phyloP scores from a whole-genome alignment of 2,113 vertebrate species.

The Albula goreensis region DNA sequence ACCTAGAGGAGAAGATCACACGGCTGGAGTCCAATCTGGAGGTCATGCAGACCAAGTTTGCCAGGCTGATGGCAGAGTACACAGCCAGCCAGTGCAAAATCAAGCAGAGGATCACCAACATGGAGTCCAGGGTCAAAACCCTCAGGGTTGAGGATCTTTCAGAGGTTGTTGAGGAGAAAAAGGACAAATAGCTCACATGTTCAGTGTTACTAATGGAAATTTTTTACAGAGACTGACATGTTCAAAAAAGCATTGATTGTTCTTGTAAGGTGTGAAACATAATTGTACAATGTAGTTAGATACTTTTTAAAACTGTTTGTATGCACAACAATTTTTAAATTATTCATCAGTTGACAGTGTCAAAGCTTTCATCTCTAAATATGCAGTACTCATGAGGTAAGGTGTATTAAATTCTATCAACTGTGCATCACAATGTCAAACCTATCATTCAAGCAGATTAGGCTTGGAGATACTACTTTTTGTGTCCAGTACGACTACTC shows the following conservation, averaged over 20 bases:
- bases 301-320: background rate
- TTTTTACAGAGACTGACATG: conserved; percentile 13
- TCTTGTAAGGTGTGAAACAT: background rate
- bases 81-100: conserved; percentile 76
- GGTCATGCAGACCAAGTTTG: conserved; percentile 74
- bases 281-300: background rate
- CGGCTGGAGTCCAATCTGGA: conserved; percentile 76
- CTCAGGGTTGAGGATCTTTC: conserved; percentile 52
- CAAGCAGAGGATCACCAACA: conserved; percentile 81
- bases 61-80: conserved; percentile 74
- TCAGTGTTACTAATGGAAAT: conserved; percentile 8
- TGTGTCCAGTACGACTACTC: background rate
- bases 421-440: background rate
- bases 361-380: background rate
- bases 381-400: background rate
- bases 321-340: background rate
- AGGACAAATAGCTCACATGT: conserved; percentile 44
- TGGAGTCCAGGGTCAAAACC: conserved; percentile 75
- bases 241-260: background rate
- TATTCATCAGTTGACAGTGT: background rate
- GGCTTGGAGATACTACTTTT: background rate
- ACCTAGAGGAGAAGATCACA: conserved; percentile 81
- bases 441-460: background rate
- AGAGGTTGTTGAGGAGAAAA: conserved; percentile 44
- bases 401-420: background rate